phyloP scores from a whole-genome alignment of 2,113 vertebrate species.

The Synchiropus splendidus region DNA sequence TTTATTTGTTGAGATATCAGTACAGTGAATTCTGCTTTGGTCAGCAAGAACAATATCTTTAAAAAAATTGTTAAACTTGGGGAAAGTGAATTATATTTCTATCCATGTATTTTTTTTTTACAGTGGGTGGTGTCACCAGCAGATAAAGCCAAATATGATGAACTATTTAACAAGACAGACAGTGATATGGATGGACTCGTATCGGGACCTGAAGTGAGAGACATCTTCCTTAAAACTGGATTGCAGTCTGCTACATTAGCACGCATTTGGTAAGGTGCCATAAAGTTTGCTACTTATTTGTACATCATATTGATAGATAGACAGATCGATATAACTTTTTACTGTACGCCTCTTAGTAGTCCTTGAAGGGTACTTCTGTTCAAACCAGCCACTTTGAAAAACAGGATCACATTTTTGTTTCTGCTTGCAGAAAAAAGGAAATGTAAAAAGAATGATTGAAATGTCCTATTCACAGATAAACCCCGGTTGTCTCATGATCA shows the following conservation, averaged over 20 bases:
- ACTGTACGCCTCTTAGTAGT: too few relatives aligned
- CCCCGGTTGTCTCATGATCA: too few relatives aligned
- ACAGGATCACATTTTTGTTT: too few relatives aligned
- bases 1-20: slow-evolving; percentile 2
- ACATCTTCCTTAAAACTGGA: slow-evolving; percentile 93
- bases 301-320: too few relatives aligned
- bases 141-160: slow-evolving; percentile 91
- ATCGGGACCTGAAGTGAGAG: slow-evolving; percentile 88
- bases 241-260: slow-evolving; percentile 84
- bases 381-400: too few relatives aligned
- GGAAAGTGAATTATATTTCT: slow-evolving; percentile 15
- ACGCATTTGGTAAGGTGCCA: slow-evolving; percentile 83
- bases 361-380: too few relatives aligned
- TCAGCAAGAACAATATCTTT: background rate
- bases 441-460: too few relatives aligned
- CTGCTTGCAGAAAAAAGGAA: too few relatives aligned
- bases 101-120: background rate
- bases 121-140: slow-evolving; percentile 89
- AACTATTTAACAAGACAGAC: slow-evolving; percentile 89
- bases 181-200: slow-evolving; percentile 94
- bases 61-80: background rate
- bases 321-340: too few relatives aligned
- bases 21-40: too few relatives aligned
- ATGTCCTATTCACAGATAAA: too few relatives aligned
- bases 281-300: background rate